Conservation (phyloP, 64 coral and sea anemone genomes). For the Actinia tenebrosa region DNA sequence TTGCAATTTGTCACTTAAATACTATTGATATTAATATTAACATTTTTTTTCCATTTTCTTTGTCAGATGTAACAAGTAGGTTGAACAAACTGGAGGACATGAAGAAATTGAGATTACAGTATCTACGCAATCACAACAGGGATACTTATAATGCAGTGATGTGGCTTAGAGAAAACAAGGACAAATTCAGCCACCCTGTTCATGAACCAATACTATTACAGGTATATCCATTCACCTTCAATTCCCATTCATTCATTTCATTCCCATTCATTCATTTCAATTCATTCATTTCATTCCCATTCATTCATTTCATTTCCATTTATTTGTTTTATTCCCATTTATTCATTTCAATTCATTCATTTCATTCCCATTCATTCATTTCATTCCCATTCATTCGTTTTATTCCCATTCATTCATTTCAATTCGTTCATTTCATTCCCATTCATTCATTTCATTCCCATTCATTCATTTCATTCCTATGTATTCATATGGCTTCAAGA, state of each 20-base stretch:
- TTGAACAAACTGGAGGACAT: slow-evolving; percentile 86
- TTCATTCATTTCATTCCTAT: background rate
- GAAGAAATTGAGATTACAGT: slow-evolving; percentile 79
- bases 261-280: slow-evolving; percentile 6
- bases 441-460: background rate
- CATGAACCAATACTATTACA: slow-evolving; percentile 87
- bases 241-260: background rate
- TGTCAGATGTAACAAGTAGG: slow-evolving; percentile 62
- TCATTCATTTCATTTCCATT: no score
- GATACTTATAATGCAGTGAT: slow-evolving; percentile 98
- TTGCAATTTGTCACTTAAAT: no score
- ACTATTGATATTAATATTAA: no score
- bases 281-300: background rate
- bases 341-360: background rate
- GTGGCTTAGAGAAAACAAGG: slow-evolving; percentile 86
- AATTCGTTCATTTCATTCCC: no score
- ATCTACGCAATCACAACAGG: slow-evolving; percentile 48
- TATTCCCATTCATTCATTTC: no score
- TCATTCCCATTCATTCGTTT: no score
- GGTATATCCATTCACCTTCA: slow-evolving; percentile 27
- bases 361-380: no score
- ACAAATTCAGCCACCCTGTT: slow-evolving; percentile 62
- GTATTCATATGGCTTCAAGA: no score
- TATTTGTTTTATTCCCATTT: no score
- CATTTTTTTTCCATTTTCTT: background rate